Evolutionary conservation across 2,113 vertebrate genomes (phyloP).

Genomic region (Pollimyrus isidori): DNA sequence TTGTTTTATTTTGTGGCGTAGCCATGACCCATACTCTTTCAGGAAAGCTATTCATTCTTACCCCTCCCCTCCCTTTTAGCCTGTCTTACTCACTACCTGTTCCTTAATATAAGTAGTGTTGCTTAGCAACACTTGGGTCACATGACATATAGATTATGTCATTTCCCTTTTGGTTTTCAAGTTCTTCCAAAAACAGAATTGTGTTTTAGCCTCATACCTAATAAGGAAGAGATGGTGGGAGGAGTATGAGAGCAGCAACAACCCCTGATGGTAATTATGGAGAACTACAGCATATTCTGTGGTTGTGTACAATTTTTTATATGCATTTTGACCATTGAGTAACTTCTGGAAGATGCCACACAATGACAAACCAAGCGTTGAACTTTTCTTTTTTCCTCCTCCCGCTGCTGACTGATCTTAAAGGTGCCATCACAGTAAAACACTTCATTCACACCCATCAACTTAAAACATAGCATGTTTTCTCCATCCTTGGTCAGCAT

Average conservation of each 20-base stretch:
- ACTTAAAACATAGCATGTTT: neutral
- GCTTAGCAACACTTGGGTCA: slow-evolving; percentile 31
- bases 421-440: neutral
- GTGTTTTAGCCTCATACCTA: neutral
- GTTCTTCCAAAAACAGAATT: slow-evolving; percentile 30
- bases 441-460: neutral
- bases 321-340: neutral
- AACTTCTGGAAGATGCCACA: neutral
- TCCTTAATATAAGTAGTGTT: slow-evolving; percentile 21
- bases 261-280: slow-evolving; percentile 5
- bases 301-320: neutral
- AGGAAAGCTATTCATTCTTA: neutral
- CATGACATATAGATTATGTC: slow-evolving; percentile 21
- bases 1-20: neutral
- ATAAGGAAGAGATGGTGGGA: neutral
- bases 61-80: neutral
- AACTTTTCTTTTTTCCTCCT: neutral
- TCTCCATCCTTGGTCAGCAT: neutral
- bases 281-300: neutral
- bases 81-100: slow-evolving; percentile 6
- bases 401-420: neutral
- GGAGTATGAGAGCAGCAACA: neutral
- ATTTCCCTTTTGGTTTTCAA: slow-evolving; percentile 26
- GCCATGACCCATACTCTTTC: neutral
- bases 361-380: neutral